Conservation (phyloP, 2,113 vertebrate genomes). For the Pholis gunnellus region DNA sequence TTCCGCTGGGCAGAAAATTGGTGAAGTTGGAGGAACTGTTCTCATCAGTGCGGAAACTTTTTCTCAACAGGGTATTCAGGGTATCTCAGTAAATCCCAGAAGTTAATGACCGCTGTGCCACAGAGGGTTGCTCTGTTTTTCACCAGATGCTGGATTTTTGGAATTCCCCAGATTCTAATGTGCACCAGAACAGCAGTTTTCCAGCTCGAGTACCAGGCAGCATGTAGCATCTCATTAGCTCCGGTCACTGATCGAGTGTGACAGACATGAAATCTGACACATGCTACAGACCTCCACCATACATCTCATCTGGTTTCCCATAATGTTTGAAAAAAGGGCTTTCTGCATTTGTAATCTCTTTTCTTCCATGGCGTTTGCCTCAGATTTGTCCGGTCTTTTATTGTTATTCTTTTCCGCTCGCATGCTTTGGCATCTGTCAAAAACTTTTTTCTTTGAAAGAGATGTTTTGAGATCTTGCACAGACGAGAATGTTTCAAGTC, state of each 20-base stretch:
- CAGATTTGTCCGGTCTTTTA: constrained; percentile 15
- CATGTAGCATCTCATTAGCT: constrained; percentile 79
- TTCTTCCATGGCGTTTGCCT: constrained; percentile 18
- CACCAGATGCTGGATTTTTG: constrained; percentile 80
- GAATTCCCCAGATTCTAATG: constrained; percentile 81
- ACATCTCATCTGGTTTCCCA: constrained; percentile 57
- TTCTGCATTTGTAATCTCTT: constrained; percentile 63
- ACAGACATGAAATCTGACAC: constrained; percentile 78
- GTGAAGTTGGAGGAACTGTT: constrained; percentile 73
- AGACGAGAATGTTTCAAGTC: constrained; percentile 33
- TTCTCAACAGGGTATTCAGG: constrained; percentile 79
- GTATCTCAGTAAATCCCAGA: constrained; percentile 76
- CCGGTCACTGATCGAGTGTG: constrained; percentile 78
- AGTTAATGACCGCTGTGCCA: constrained; percentile 80
- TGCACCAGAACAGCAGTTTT: constrained; percentile 79
- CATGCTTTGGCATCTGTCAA: constrained; percentile 27
- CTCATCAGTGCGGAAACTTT: constrained; percentile 78
- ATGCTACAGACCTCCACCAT: constrained; percentile 62
- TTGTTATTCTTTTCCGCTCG: constrained; percentile 24
- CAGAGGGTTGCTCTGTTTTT: constrained; percentile 79
- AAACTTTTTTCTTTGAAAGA: constrained; percentile 27
- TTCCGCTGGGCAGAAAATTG: constrained; percentile 74
- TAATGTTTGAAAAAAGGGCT: constrained; percentile 66
- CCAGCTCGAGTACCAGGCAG: constrained; percentile 61
- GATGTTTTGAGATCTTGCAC: constrained; percentile 40